Evolutionary conservation across 2,888 invertebrate genomes (phyloP).

Genomic region (Yponomeuta evonymella): DNA sequence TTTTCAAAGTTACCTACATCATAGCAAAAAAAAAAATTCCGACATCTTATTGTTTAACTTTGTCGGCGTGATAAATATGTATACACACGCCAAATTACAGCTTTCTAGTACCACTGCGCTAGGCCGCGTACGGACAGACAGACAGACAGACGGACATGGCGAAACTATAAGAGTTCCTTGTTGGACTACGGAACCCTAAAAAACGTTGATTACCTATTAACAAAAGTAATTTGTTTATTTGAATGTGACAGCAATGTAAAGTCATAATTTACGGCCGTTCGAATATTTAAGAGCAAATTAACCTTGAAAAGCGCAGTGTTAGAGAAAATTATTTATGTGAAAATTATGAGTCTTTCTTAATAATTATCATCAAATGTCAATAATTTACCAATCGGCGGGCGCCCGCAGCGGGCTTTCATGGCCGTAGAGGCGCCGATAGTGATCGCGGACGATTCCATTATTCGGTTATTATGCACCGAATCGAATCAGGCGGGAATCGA

Average conservation of each 20-base stretch:
- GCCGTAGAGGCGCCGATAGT: constrained; percentile 31
- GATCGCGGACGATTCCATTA: constrained; percentile 31
- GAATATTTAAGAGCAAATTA: background rate
- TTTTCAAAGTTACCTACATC: too few species aligned
- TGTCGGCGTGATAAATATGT: too few species aligned
- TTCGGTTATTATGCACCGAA: constrained; percentile 39
- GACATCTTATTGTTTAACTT: too few species aligned
- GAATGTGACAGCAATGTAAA: background rate
- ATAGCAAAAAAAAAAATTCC: too few species aligned
- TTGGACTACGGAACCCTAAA: too few species aligned
- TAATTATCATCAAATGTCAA: background rate
- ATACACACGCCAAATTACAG: too few species aligned
- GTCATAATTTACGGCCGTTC: background rate
- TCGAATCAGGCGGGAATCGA: constrained; percentile 42
- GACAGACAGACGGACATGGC: too few species aligned
- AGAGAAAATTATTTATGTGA: background rate
- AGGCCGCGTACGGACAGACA: too few species aligned
- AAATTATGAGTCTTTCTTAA: background rate
- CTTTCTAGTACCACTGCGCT: too few species aligned
- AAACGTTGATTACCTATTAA: too few species aligned
- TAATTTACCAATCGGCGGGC: background rate
- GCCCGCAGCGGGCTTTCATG: constrained; percentile 21
- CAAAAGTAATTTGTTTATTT: too few species aligned
- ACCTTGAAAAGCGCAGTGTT: background rate
- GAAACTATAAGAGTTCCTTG: too few species aligned